Percentiles rank a stretch among this genome's conserved stretches.
phyloP scores from a whole-genome alignment of 2,113 vertebrate genomes.

The Todiramphus saurophagus region DNA sequence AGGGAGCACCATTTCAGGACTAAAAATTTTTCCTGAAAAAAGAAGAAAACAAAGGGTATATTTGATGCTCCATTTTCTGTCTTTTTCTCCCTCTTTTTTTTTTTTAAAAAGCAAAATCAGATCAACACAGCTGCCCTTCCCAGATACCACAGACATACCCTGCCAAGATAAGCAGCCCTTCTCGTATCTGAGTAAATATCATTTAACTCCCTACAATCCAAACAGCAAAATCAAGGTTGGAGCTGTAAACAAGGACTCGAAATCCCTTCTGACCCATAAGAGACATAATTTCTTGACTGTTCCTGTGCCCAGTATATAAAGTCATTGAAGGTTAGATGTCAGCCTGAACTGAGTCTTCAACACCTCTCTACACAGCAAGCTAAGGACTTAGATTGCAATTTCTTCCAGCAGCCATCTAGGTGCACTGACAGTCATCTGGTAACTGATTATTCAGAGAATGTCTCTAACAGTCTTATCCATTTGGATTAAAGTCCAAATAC shows the following conservation, averaged over 20 bases:
- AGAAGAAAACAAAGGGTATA: neutral
- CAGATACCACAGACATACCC: neutral
- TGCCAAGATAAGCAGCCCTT: neutral
- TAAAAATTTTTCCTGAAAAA: neutral
- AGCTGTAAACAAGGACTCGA: neutral
- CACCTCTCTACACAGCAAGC: neutral
- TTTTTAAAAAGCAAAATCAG: neutral
- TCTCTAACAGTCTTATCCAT: neutral
- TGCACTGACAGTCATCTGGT: neutral
- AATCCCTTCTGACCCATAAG: neutral
- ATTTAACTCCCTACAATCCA: neutral
- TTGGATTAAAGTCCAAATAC: neutral
- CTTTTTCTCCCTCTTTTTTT: neutral
- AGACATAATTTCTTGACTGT: neutral
- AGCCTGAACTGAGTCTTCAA: neutral
- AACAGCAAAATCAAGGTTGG: neutral
- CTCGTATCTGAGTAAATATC: neutral
- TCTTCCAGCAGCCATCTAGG: neutral
- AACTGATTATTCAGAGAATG: neutral
- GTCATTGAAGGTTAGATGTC: neutral
- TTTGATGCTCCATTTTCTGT: neutral
- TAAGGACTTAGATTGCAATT: neutral
- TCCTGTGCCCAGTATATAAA: neutral
- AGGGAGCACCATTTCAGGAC: neutral
- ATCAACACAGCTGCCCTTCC: neutral